phyloP scores from a whole-genome alignment of 2,797 vertebrate species.

The Helostoma temminkii region DNA sequence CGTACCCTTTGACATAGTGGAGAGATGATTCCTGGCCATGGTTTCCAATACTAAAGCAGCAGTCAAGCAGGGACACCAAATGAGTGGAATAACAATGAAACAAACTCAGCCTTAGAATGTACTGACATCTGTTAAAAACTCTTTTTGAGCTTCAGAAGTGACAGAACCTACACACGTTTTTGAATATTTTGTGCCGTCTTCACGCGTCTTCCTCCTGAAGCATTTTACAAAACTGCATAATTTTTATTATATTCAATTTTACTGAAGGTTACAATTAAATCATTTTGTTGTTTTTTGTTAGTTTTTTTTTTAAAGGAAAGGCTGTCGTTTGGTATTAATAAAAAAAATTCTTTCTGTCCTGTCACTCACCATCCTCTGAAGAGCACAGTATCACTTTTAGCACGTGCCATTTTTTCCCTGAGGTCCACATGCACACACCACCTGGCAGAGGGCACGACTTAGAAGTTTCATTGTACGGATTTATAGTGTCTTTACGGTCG shows the following conservation, averaged over 20 bases:
- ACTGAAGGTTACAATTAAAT: too few relatives aligned
- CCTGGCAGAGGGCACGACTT: conserved; percentile 67
- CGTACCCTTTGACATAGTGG: conserved; percentile 69
- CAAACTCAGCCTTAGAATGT: conserved; percentile 11
- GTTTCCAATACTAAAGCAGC: conserved; percentile 48
- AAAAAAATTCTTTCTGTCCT: too few relatives aligned
- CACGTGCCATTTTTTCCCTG: conserved; percentile 55
- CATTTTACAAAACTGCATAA: too few relatives aligned
- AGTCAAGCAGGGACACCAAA: conserved; percentile 2
- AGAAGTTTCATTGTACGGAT: conserved; percentile 68
- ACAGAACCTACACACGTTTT: too few relatives aligned
- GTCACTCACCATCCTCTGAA: conserved; percentile 19
- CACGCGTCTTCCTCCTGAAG: too few relatives aligned
- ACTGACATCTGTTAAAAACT: neutral
- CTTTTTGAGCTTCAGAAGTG: neutral
- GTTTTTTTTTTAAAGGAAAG: conserved; percentile 1
- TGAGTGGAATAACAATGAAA: conserved; percentile 24
- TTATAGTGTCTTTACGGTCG: conserved; percentile 68
- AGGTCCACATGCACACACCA: conserved; percentile 53
- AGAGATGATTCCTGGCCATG: conserved; percentile 47
- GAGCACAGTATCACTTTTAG: conserved; percentile 27
- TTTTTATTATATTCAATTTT: too few relatives aligned
- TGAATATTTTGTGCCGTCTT: too few relatives aligned
- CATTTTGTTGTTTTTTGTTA: conserved; percentile 2
- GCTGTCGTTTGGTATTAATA: too few relatives aligned